Percentiles rank a stretch among this genome's conserved stretches.
Evolutionary conservation across 2,797 vertebrate species (phyloP).

Genomic region (Channallabes apus): DNA sequence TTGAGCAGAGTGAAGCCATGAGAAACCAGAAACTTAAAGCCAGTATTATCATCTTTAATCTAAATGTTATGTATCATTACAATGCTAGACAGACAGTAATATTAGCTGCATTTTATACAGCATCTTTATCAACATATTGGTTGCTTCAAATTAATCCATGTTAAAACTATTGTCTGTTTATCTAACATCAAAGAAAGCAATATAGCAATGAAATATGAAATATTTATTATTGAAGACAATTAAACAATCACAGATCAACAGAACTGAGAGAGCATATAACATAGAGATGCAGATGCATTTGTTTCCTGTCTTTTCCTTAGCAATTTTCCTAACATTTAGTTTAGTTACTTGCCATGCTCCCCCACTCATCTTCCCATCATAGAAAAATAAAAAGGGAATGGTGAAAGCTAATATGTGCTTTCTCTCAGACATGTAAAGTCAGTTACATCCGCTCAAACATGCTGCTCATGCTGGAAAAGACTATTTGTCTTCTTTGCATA

Average conservation of each 20-base stretch:
- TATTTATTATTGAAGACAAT: background rate
- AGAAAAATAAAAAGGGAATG: too few species aligned
- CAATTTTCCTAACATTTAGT: background rate
- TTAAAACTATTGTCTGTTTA: background rate
- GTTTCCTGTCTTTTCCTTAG: slow-evolving; percentile 4
- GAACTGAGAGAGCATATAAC: background rate
- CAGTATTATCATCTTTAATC: slow-evolving; percentile 10
- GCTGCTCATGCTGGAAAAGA: background rate
- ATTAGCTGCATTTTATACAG: background rate
- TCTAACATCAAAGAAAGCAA: background rate
- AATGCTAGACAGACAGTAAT: background rate
- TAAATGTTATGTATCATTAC: slow-evolving; percentile 4
- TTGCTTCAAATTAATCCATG: background rate
- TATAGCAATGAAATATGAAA: background rate
- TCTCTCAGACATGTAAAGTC: background rate
- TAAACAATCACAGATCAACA: background rate
- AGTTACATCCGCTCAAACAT: background rate
- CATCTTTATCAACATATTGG: background rate
- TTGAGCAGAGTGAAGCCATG: slow-evolving; percentile 6
- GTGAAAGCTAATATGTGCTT: background rate
- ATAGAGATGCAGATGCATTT: slow-evolving; percentile 23
- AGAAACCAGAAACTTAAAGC: slow-evolving; percentile 17
- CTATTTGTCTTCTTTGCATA: background rate
- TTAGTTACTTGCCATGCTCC: background rate
- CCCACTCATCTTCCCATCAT: background rate